A percentile compares a stretch with the other conserved stretches of the same genome.
Evolutionary conservation across 2,797 vertebrate genomes (phyloP).

Genomic region (Silurus lanzhouensis): DNA sequence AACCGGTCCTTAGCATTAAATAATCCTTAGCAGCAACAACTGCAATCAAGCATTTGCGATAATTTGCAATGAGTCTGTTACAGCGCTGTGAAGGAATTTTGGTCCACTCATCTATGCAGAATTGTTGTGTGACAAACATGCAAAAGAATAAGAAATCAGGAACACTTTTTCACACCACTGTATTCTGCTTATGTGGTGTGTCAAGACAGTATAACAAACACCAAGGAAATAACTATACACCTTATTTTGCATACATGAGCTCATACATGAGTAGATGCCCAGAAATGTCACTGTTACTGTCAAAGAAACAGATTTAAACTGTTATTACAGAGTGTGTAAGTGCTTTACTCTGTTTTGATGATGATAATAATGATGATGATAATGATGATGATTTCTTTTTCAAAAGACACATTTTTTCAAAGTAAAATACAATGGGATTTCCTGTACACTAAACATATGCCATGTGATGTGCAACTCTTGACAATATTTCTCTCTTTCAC

Average conservation of each 20-base stretch:
- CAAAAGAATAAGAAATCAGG: too few species aligned
- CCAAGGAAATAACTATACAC: not conserved
- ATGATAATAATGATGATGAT: too few species aligned
- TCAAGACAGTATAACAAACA: not conserved
- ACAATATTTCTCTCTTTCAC: not conserved
- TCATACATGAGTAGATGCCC: not conserved
- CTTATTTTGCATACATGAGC: not conserved
- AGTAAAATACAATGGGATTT: not conserved
- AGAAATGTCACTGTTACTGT: not conserved
- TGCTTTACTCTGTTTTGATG: not conserved
- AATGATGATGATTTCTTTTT: too few species aligned
- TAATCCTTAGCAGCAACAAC: too few species aligned
- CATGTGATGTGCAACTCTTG: not conserved
- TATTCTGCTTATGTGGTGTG: not conserved
- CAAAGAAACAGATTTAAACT: not conserved
- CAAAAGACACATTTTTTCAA: too few species aligned
- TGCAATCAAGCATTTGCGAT: too few species aligned
- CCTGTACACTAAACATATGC: not conserved
- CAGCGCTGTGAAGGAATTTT: too few species aligned
- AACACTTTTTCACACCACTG: too few species aligned
- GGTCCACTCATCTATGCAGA: too few species aligned
- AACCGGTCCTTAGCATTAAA: too few species aligned
- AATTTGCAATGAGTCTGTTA: too few species aligned
- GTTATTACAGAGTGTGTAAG: not conserved
- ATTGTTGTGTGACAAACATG: too few species aligned